phyloP scores from a whole-genome alignment of 2,888 invertebrate species.

The Antheraea yamamai region DNA sequence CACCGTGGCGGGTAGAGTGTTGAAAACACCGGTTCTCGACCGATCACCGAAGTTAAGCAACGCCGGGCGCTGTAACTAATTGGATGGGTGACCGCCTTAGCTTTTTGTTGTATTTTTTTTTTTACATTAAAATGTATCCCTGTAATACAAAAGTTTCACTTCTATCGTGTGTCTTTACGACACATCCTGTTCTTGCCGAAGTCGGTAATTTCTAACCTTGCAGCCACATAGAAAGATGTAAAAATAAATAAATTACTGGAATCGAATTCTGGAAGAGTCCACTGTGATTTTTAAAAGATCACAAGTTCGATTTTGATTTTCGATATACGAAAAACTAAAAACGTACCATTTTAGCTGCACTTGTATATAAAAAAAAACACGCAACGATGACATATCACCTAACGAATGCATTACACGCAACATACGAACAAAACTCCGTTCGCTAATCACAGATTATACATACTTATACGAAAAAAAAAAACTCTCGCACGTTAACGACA shows the following conservation, averaged over 20 bases:
- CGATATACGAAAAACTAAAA: slow-evolving; percentile 48
- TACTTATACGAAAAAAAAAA: slow-evolving; percentile 37
- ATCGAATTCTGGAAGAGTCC: slow-evolving; percentile 29
- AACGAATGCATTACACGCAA: slow-evolving; percentile 26
- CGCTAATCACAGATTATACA: slow-evolving; percentile 56
- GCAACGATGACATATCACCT: slow-evolving; percentile 35
- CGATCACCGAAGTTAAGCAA: too few relatives aligned
- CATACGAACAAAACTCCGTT: slow-evolving; percentile 53
- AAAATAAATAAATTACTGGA: slow-evolving; percentile 2
- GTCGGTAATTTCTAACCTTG: slow-evolving; percentile 24
- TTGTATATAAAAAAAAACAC: slow-evolving; percentile 51
- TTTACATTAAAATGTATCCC: too few relatives aligned
- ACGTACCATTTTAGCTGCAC: slow-evolving; percentile 49
- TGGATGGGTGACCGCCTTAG: too few relatives aligned
- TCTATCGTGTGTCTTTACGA: too few relatives aligned
- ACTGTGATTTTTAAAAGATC: slow-evolving; percentile 32
- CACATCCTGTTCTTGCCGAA: slow-evolving; percentile 25
- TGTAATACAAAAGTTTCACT: too few relatives aligned
- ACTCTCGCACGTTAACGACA: slow-evolving; percentile 42
- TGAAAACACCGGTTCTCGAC: too few relatives aligned
- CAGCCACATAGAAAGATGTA: slow-evolving; percentile 19
- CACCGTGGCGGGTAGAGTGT: too few relatives aligned
- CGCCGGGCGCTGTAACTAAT: too few relatives aligned
- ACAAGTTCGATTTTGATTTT: slow-evolving; percentile 30
- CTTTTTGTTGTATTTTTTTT: too few relatives aligned